phyloP scores from a whole-genome alignment of 2,113 vertebrate genomes.

The Chrysemys picta region DNA sequence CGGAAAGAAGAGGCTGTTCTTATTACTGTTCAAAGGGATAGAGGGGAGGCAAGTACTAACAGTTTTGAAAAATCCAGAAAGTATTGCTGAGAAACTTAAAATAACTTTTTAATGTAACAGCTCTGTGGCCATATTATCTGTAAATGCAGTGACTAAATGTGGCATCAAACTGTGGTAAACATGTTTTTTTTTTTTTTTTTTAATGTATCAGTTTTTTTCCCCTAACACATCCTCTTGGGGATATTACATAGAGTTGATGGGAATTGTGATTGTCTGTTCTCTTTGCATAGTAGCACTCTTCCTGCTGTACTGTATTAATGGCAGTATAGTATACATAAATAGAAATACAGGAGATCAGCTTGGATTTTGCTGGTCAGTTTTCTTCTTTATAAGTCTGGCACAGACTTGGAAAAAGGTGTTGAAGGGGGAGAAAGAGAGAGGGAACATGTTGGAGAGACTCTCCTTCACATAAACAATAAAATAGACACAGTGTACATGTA shows the following conservation, averaged over 20 bases:
- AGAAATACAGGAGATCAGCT: background rate
- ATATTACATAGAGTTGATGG: background rate
- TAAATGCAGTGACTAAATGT: fast-evolving
- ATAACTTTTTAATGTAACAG: background rate
- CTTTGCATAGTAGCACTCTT: background rate
- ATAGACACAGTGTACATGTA: fast-evolving
- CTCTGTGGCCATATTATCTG: background rate
- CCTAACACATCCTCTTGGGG: background rate
- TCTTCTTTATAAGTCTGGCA: background rate
- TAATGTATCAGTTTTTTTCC: background rate
- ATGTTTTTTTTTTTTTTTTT: background rate
- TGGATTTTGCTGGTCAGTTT: fast-evolving
- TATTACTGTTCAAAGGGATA: fast-evolving
- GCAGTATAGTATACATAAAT: fast-evolving
- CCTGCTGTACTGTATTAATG: background rate
- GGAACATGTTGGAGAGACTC: fast-evolving
- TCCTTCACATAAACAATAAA: background rate
- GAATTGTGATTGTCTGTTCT: background rate
- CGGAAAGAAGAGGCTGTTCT: background rate
- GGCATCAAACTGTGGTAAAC: background rate
- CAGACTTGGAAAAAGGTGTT: background rate
- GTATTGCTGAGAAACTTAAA: background rate
- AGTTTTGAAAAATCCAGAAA: fast-evolving
- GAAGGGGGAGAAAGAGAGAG: background rate
- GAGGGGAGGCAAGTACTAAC: background rate